Conservation (phyloP, 2,113 vertebrate genomes). For the Emydura subglobosa region DNA sequence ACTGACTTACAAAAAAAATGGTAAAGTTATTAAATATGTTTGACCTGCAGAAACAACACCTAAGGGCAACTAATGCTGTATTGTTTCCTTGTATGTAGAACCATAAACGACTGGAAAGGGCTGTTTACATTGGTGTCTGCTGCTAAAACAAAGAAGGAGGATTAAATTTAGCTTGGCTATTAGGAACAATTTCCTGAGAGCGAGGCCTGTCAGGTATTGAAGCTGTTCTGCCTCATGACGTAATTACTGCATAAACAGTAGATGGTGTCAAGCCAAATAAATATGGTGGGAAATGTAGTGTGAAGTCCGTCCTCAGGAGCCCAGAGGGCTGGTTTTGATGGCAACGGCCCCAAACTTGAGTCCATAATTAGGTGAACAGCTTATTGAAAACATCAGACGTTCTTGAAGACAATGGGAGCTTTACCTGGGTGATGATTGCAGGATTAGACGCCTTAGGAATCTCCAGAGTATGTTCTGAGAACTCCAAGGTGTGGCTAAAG, state of each 20-base stretch:
- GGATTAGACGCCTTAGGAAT: not conserved
- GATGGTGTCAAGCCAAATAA: conserved; percentile 66
- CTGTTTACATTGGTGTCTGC: rapidly evolving
- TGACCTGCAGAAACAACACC: not conserved
- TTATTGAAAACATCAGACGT: not conserved
- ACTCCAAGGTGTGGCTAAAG: not conserved
- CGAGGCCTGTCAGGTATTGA: conserved; percentile 68
- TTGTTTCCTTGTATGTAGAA: rapidly evolving
- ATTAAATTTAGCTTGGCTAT: conserved; percentile 69
- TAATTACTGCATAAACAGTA: conserved; percentile 73
- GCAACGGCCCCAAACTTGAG: rapidly evolving
- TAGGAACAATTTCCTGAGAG: conserved; percentile 72
- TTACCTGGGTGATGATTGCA: not conserved
- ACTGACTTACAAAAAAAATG: not conserved
- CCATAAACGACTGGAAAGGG: not conserved
- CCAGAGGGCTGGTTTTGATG: conserved; percentile 53
- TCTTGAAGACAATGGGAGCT: not conserved
- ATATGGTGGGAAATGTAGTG: conserved; percentile 69
- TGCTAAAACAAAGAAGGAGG: not conserved
- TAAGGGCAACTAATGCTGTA: not conserved
- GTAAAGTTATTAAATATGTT: not conserved
- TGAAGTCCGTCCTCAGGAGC: conserved; percentile 68
- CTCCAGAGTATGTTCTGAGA: not conserved
- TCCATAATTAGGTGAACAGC: conserved; percentile 5
- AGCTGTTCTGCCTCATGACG: conserved; percentile 73